A percentile compares a stretch with the other conserved stretches of the same genome.
Evolutionary conservation across 2,797 vertebrate species (phyloP).

Genomic region (Sebastes baramenuke): DNA sequence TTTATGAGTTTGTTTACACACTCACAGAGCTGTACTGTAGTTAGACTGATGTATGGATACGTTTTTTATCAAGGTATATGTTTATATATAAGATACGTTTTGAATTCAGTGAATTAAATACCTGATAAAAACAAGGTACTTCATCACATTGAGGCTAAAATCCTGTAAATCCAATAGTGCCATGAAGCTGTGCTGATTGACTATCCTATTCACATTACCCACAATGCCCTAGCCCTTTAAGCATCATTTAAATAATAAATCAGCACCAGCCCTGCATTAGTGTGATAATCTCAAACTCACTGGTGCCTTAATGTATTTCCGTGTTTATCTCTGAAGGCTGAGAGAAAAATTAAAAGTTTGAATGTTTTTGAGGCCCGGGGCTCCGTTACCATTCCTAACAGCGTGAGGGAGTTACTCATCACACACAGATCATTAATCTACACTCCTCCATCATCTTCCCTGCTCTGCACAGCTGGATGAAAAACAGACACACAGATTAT

Average conservation of each 20-base stretch:
- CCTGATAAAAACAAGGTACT: neutral
- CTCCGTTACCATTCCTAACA: neutral
- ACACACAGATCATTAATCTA: neutral
- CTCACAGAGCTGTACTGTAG: neutral
- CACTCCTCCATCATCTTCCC: neutral
- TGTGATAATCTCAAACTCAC: neutral
- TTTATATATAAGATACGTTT: neutral
- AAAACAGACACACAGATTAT: conserved; percentile 19
- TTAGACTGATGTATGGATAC: neutral
- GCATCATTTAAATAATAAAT: neutral
- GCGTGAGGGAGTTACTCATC: neutral
- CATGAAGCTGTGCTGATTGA: neutral
- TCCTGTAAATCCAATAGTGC: neutral
- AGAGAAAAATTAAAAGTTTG: neutral
- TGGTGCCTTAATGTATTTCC: neutral
- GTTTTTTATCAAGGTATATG: neutral
- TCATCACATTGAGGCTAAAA: neutral
- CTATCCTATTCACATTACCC: neutral
- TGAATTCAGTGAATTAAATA: neutral
- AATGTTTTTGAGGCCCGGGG: neutral
- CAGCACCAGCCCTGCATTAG: neutral
- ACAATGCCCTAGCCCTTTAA: neutral
- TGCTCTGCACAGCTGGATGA: neutral
- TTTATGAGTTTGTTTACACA: neutral
- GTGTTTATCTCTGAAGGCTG: neutral